A percentile compares a stretch with the other conserved stretches of the same genome.
Evolutionary conservation across 1,140 invertebrate species (phyloP).

Genomic region (Platyscapa corneri): DNA sequence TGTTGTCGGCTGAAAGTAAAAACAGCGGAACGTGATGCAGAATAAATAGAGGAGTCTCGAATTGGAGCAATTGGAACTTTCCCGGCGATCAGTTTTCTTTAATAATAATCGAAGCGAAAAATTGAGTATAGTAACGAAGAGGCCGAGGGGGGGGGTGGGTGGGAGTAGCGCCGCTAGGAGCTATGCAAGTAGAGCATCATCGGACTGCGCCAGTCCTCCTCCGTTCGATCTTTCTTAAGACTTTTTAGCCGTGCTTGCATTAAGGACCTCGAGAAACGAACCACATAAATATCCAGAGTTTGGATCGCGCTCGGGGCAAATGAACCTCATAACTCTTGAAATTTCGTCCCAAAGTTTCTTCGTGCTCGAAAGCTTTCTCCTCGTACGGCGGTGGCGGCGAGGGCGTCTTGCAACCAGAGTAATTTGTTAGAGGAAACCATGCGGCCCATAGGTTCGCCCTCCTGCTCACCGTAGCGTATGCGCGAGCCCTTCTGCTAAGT

Average conservation of each 20-base stretch:
- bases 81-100: too few relatives aligned
- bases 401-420: constrained; percentile 27
- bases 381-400: too few relatives aligned
- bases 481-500: neutral
- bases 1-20: too few relatives aligned
- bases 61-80: too few relatives aligned
- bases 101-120: too few relatives aligned
- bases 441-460: constrained; percentile 31
- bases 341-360: constrained; percentile 58
- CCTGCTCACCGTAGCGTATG: neutral
- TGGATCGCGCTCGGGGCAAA: constrained; percentile 50
- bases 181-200: neutral
- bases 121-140: too few relatives aligned
- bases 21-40: too few relatives aligned
- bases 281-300: constrained; percentile 55
- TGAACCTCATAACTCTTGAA: constrained; percentile 60
- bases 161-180: too few relatives aligned
- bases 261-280: constrained; percentile 32
- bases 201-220: neutral
- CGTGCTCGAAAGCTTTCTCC: constrained; percentile 23
- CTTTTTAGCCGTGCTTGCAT: neutral
- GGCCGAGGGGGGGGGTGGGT: too few relatives aligned
- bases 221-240: neutral
- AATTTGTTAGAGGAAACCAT: constrained; percentile 57
- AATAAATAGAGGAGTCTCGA: too few relatives aligned